phyloP scores from a whole-genome alignment of 2,113 vertebrate species.

The Brachyhypopomus gauderio region DNA sequence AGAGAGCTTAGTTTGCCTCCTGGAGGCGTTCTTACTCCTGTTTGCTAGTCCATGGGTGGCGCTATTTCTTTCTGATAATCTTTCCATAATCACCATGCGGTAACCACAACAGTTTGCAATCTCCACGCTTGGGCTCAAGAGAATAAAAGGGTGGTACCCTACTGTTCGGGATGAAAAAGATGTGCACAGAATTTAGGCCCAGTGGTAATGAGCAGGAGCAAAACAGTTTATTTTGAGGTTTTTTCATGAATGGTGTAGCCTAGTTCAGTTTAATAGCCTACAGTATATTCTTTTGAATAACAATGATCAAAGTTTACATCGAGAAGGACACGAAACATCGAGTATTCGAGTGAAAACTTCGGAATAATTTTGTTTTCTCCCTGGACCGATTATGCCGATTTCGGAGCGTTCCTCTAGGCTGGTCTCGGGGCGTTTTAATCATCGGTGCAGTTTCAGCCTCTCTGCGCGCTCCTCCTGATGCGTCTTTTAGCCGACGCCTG shows the following conservation, averaged over 20 bases:
- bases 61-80: conserved; percentile 20
- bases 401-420: no score
- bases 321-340: no score
- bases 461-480: background rate
- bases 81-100: conserved; percentile 23
- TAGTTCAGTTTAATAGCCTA: no score
- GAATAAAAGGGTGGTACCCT: conserved; percentile 52
- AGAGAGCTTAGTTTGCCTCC: background rate
- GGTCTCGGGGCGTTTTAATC: no score
- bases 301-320: no score
- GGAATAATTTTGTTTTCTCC: background rate
- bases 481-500: background rate
- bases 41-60: conserved; percentile 35
- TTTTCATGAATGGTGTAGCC: no score
- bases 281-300: no score
- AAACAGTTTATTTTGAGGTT: no score
- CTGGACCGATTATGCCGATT: no score
- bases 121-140: conserved; percentile 48
- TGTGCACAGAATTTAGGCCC: background rate
- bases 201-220: no score
- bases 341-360: conserved; percentile 5
- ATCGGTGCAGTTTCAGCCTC: no score
- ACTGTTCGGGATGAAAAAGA: conserved; percentile 12
- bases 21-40: background rate
- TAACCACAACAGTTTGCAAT: conserved; percentile 53